Evolutionary conservation across 2,888 invertebrate species (phyloP).

Genomic region (Melinaea marsaeus): DNA sequence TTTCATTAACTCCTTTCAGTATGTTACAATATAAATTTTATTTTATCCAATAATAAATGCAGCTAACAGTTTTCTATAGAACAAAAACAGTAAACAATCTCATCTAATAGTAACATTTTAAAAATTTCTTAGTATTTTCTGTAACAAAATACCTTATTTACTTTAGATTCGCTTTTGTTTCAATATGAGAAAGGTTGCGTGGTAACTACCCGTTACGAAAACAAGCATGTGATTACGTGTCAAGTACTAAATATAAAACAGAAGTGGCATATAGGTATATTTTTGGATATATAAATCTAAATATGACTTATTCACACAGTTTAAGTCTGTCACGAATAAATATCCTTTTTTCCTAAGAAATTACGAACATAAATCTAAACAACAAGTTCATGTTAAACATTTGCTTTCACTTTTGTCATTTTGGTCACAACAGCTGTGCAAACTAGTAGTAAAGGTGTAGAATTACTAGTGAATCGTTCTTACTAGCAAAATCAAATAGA

Average conservation of each 20-base stretch:
- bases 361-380: not conserved
- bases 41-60: too few species aligned
- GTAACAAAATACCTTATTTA: constrained; percentile 11
- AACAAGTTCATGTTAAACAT: constrained; percentile 8
- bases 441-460: constrained; percentile 19
- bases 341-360: too few species aligned
- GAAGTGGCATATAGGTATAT: constrained; percentile 3
- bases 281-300: too few species aligned
- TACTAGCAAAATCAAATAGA: constrained; percentile 22
- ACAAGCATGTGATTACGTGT: constrained; percentile 19
- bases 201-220: constrained; percentile 20
- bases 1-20: too few species aligned
- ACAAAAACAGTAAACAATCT: not conserved
- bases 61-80: too few species aligned
- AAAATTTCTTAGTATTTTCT: not conserved
- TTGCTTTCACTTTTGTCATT: constrained; percentile 11
- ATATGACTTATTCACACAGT: too few species aligned
- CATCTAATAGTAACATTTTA: not conserved
- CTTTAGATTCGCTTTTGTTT: constrained; percentile 12
- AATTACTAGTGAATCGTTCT: constrained; percentile 22
- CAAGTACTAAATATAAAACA: constrained; percentile 12
- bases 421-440: constrained; percentile 20
- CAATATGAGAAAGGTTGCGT: constrained; percentile 25
- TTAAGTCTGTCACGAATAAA: too few species aligned
- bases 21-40: too few species aligned